These are phyloP conservation scores for Ammospiza nelsoni DNA, from an alignment of 2,113 vertebrate species.

Conservation along the genomic window DNA sequence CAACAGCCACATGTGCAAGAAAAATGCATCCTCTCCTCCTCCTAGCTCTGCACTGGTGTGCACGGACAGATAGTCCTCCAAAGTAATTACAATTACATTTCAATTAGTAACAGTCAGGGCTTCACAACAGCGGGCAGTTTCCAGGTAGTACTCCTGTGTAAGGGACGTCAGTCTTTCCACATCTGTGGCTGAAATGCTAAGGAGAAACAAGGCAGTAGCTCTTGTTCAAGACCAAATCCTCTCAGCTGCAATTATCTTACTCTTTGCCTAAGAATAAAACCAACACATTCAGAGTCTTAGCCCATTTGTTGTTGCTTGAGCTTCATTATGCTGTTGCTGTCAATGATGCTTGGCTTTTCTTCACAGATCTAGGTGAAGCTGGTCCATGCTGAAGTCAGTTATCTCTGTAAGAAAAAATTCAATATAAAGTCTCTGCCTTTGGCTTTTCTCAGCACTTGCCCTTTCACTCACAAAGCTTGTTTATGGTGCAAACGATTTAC, in stretches of 20 bases:
- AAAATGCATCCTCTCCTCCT: neutral
- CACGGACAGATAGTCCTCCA: neutral
- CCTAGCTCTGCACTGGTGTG: fast-evolving
- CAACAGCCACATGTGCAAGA: neutral
- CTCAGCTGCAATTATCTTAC: neutral
- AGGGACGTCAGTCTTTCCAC: neutral
- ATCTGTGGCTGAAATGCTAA: neutral
- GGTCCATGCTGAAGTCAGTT: slow-evolving; percentile 35
- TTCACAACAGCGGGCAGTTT: neutral
- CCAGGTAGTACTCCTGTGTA: neutral
- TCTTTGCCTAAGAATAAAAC: neutral
- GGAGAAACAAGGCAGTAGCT: neutral
- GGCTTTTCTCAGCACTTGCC: slow-evolving; percentile 68
- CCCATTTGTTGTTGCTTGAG: neutral
- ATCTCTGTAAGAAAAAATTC: slow-evolving; percentile 47
- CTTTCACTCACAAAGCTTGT: slow-evolving; percentile 74
- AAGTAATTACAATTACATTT: neutral
- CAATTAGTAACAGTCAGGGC: neutral
- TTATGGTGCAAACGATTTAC: slow-evolving; percentile 71
- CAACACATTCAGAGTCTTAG: neutral
- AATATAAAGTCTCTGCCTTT: slow-evolving; percentile 63
- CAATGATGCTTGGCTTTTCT: slow-evolving; percentile 30
- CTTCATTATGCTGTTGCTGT: neutral
- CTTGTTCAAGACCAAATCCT: neutral
- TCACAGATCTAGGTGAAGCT: slow-evolving; percentile 26